These are phyloP conservation scores for Bombus sibiricus DNA, from an alignment of 1,140 invertebrate species.

Conservation along the genomic window DNA sequence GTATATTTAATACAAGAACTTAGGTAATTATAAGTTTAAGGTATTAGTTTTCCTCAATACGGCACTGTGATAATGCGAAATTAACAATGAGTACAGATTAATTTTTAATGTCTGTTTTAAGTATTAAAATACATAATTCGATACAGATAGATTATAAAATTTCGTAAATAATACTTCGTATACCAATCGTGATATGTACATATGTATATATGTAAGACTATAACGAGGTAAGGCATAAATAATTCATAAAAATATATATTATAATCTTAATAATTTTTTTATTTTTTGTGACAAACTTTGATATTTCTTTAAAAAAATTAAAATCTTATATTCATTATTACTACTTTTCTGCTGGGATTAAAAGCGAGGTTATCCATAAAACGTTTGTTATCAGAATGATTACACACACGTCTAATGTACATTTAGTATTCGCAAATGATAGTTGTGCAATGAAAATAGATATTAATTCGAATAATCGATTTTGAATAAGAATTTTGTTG, in stretches of 20 bases:
- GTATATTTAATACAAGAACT: not conserved
- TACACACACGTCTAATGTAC: not conserved
- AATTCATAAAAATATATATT: not conserved
- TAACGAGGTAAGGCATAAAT: not conserved
- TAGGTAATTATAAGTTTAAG: not conserved
- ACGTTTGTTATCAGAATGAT: constrained; percentile 22
- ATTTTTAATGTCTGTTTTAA: not conserved
- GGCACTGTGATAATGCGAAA: not conserved
- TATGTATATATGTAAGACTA: not conserved
- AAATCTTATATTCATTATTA: not conserved
- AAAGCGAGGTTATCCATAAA: constrained; percentile 13
- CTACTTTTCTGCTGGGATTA: not conserved
- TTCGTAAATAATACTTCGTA: not conserved
- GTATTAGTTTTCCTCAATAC: not conserved
- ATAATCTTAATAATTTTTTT: too few relatives aligned
- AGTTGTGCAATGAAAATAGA: constrained; percentile 1
- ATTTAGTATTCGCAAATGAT: not conserved
- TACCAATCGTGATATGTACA: not conserved
- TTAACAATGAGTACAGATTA: not conserved
- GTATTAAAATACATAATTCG: not conserved
- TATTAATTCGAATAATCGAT: not conserved
- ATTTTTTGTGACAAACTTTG: not conserved
- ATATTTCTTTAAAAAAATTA: not conserved
- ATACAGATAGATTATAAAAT: not conserved
- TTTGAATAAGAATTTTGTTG: not conserved